phyloP scores from a whole-genome alignment of 2,797 vertebrate species.

The Trachurus trachurus region DNA sequence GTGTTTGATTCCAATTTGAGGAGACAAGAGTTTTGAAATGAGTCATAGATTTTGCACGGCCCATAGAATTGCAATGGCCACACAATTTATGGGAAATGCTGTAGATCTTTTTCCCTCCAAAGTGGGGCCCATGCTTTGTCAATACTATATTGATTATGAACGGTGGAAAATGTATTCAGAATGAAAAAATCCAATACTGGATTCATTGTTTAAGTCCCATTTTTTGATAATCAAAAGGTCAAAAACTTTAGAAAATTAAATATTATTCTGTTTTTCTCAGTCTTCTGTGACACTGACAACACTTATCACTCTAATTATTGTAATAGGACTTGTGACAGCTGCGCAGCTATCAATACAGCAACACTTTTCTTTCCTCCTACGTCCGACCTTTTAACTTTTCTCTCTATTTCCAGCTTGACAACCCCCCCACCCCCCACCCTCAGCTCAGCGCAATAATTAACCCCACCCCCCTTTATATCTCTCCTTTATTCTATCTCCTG shows the following conservation, averaged over 20 bases:
- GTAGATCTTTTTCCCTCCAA: neutral
- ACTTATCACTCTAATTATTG: neutral
- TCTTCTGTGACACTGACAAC: conserved; percentile 12
- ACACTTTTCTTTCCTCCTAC: neutral
- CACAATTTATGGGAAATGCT: neutral
- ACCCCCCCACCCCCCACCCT: conserved; percentile 4
- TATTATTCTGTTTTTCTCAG: neutral
- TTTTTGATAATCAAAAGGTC: neutral
- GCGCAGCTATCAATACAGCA: neutral
- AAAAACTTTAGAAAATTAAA: neutral
- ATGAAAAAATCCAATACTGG: too few species aligned
- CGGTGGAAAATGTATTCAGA: too few species aligned
- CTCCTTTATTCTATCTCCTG: conserved; percentile 9
- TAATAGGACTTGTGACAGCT: neutral
- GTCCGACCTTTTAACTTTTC: conserved; percentile 32
- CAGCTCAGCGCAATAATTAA: conserved; percentile 10
- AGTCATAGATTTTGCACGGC: neutral
- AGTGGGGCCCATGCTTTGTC: neutral
- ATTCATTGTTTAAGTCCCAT: neutral
- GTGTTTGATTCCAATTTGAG: neutral
- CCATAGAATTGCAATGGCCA: neutral
- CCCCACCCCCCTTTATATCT: neutral
- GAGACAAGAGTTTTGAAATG: neutral
- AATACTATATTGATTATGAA: neutral
- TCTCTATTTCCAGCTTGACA: conserved; percentile 32